These are phyloP conservation scores for Mimachlamys varia DNA, from an alignment of 2,888 invertebrate genomes.

Conservation along the genomic window DNA sequence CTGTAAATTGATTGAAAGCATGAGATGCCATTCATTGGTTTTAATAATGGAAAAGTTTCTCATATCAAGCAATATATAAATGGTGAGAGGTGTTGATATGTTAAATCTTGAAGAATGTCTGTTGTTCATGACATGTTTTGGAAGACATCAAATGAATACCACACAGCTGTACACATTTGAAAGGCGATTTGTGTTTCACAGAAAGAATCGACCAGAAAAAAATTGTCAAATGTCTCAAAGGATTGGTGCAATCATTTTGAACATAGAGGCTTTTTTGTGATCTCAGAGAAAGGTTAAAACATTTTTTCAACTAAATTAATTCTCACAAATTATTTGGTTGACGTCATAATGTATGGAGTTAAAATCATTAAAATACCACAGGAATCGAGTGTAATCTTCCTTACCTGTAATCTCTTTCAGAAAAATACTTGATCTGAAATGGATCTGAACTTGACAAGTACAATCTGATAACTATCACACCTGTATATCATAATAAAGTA, in stretches of 20 bases:
- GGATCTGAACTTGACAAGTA: background rate
- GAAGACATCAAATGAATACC: background rate
- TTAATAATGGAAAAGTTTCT: background rate
- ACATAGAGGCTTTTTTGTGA: background rate
- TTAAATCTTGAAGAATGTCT: background rate
- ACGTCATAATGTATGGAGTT: background rate
- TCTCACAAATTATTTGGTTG: constrained; percentile 4
- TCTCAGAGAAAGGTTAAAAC: background rate
- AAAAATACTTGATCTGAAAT: background rate
- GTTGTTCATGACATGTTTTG: background rate
- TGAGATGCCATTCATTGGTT: no score
- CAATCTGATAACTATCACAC: background rate
- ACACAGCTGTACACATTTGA: background rate
- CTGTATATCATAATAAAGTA: background rate
- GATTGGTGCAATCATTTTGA: background rate
- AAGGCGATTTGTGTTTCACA: background rate
- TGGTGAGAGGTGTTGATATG: background rate
- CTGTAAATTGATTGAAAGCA: no score
- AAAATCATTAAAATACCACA: background rate
- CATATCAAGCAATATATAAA: background rate
- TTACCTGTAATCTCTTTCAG: background rate
- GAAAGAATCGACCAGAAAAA: background rate
- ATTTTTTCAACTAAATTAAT: background rate
- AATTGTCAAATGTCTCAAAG: background rate
- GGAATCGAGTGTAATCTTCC: background rate